A percentile compares a stretch with the other conserved stretches of the same genome.
These are phyloP conservation scores for Cherax destructor DNA, from an alignment of 1,140 invertebrate species.

Conservation along the genomic window DNA sequence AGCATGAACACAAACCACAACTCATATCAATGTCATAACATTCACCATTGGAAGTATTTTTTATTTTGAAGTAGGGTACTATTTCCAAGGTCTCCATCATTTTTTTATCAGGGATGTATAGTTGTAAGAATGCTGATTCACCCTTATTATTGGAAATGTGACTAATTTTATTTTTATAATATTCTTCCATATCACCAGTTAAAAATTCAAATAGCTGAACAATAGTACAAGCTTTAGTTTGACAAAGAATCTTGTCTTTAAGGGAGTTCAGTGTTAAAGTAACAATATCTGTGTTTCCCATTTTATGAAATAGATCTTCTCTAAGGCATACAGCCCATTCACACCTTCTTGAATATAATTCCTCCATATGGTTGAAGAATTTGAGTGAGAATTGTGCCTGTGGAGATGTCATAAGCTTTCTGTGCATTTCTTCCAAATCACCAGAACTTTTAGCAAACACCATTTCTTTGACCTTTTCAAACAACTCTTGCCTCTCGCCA, in stretches of 20 bases:
- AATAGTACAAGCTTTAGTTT: constrained; percentile 10
- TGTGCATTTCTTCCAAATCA: background rate
- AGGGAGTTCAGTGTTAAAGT: background rate
- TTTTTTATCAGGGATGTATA: background rate
- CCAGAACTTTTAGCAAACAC: background rate
- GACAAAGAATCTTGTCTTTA: background rate
- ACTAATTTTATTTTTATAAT: background rate
- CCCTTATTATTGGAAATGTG: background rate
- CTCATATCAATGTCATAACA: constrained; percentile 18
- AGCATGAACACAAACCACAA: background rate
- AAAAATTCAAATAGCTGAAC: constrained; percentile 7
- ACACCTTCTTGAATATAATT: background rate
- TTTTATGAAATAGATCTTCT: background rate
- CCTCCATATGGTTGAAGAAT: background rate
- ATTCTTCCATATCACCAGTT: background rate
- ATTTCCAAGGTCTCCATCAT: constrained; percentile 11
- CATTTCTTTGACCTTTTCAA: constrained; percentile 10
- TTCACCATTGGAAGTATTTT: background rate
- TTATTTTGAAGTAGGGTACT: background rate
- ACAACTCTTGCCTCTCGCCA: background rate
- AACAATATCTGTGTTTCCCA: background rate
- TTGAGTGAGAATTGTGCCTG: background rate
- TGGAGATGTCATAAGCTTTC: background rate
- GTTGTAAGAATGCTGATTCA: background rate
- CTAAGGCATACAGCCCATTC: constrained; percentile 10